Evolutionary conservation across 2,797 vertebrate genomes (phyloP).

Genomic region (Rachycentron canadum): DNA sequence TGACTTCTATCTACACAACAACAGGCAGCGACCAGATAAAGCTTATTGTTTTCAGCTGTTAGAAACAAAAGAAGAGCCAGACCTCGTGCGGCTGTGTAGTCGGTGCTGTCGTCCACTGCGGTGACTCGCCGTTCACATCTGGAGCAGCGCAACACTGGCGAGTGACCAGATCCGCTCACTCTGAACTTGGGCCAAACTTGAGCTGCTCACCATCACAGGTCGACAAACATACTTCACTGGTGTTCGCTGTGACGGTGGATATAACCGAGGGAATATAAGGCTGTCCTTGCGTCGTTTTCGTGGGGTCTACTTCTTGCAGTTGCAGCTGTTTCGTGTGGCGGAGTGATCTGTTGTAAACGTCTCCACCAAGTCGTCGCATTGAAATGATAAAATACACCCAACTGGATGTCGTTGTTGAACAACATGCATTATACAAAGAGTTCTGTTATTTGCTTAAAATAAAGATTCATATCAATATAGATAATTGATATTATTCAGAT

Average conservation of each 20-base stretch:
- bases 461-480: too few species aligned
- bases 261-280: not conserved
- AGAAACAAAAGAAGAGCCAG: slow-evolving; percentile 6
- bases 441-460: not conserved
- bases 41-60: not conserved
- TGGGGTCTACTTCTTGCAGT: not conserved
- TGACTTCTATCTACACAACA: too few species aligned
- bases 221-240: not conserved
- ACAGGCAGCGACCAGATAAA: too few species aligned
- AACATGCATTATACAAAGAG: not conserved
- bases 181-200: not conserved
- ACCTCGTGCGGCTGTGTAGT: slow-evolving; percentile 42
- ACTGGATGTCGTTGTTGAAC: not conserved
- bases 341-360: not conserved
- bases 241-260: not conserved
- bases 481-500: not conserved
- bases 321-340: not conserved
- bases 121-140: slow-evolving; percentile 44
- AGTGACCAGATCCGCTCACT: not conserved
- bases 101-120: not conserved
- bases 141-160: slow-evolving; percentile 13
- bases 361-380: not conserved
- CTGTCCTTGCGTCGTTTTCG: not conserved
- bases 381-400: not conserved
- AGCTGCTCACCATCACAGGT: not conserved